Base-by-base conservation (phyloP, 2,888 invertebrate genomes). In the Biston stratarius region DNA sequence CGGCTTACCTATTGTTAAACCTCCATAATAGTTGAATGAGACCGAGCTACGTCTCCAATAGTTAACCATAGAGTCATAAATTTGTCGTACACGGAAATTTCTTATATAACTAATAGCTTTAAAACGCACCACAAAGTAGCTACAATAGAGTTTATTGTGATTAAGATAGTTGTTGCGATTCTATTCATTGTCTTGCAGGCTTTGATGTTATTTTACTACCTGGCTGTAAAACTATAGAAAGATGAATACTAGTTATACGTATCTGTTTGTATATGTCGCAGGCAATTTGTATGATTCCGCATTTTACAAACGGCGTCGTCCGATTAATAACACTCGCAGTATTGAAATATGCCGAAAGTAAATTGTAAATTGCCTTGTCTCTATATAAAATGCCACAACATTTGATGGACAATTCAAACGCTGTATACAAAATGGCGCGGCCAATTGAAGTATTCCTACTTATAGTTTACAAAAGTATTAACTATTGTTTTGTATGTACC, bases 111-210 rank as follows among this genome's bases (percentile, higher is more conserved):
- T 55, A 42, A 52, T 64, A 64, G 34, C 44, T 63, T n/a, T 42
- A 62, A 51, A 61, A 47, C 45, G 48, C 36, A 48, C 42, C 47
- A 45, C 58, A 57, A 57, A 57, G 42, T 63, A 44, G 51, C 42
- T 45, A 58, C 64, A 64, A 58, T 64, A 48, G 51, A 44, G 52
- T 51, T 64, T 58, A 58, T 64, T 58, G 52, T 52, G 52, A 53
- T 61, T 57, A 14, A 45, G 56, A 63, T 15, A 56, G 34, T 49
- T 33, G 53, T 12, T 6, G 44, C 44, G 40, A 58, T 33, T 60
- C 11, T 40, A 55, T 55, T 55, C 61, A 61, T 61, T 55, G 52
- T 57, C 14, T 36, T 45, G 44, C 12, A 6, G 6, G 45, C 45
- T 45, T 45, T 45, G 42, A 33, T 45, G 57, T 7, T 56, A 14